Evolutionary conservation across 2,888 invertebrate species (phyloP).

Genomic region (Actias luna): DNA sequence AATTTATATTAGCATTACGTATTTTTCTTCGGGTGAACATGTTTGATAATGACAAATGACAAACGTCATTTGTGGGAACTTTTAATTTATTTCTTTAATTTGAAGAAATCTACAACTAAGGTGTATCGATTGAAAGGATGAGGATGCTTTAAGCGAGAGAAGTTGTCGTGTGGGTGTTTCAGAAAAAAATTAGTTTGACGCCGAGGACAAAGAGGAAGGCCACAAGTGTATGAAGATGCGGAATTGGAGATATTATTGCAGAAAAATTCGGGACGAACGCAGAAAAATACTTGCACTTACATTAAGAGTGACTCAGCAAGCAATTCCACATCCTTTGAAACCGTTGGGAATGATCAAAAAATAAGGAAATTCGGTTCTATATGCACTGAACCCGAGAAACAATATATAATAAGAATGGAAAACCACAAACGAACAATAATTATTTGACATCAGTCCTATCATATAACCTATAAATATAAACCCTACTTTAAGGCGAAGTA

Average conservation of each 20-base stretch:
- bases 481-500: no score
- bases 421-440: no score
- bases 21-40: no score
- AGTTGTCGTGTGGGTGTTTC: not conserved
- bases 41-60: no score
- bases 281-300: not conserved
- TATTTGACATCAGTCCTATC: no score
- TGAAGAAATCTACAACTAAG: not conserved
- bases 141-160: not conserved
- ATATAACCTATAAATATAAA: no score
- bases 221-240: not conserved
- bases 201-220: not conserved
- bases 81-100: not conserved
- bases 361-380: not conserved
- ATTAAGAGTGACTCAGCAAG: not conserved
- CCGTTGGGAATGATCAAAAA: not conserved
- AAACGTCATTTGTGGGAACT: not conserved
- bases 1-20: not conserved
- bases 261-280: not conserved
- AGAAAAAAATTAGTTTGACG: not conserved
- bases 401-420: no score
- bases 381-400: not conserved
- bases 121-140: not conserved
- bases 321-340: not conserved
- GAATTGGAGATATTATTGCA: not conserved